Conservation (phyloP, 2,113 vertebrate species). For the Hyperopisus bebe region DNA sequence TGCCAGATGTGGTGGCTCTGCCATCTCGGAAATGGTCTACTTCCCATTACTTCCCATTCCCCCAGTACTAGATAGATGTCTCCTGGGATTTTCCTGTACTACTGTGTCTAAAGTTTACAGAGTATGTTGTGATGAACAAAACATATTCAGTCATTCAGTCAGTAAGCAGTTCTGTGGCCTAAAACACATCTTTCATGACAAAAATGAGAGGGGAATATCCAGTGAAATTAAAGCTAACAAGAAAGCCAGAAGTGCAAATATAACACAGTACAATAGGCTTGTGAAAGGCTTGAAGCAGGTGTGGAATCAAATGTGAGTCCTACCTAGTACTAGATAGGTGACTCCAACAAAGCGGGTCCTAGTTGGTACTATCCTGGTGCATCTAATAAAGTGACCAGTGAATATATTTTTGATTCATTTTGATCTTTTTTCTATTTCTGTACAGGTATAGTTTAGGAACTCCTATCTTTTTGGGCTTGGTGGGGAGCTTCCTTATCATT, state of each 20-base stretch:
- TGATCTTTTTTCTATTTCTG: slow-evolving; percentile 12
- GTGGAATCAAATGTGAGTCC: not conserved
- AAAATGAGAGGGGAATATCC: not conserved
- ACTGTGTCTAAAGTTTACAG: not conserved
- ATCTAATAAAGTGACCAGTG: not conserved
- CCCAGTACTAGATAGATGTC: too few relatives aligned
- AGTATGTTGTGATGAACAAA: not conserved
- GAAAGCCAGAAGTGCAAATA: not conserved
- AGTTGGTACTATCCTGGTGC: not conserved
- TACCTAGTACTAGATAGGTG: not conserved
- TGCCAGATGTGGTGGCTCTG: not conserved
- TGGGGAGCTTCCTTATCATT: slow-evolving; percentile 53
- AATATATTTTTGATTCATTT: not conserved
- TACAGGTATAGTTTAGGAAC: slow-evolving; percentile 59
- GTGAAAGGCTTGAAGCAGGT: not conserved
- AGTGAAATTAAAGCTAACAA: not conserved
- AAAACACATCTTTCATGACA: not conserved
- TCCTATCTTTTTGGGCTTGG: slow-evolving; percentile 59
- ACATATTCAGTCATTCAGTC: not conserved
- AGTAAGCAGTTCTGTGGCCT: not conserved
- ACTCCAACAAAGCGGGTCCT: not conserved
- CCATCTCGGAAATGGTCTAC: not conserved
- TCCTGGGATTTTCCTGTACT: not conserved
- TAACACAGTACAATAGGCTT: not conserved
- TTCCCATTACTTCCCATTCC: not conserved